Evolutionary conservation across 2,113 vertebrate genomes (phyloP).

Genomic region (Lichenostomus cassidix): DNA sequence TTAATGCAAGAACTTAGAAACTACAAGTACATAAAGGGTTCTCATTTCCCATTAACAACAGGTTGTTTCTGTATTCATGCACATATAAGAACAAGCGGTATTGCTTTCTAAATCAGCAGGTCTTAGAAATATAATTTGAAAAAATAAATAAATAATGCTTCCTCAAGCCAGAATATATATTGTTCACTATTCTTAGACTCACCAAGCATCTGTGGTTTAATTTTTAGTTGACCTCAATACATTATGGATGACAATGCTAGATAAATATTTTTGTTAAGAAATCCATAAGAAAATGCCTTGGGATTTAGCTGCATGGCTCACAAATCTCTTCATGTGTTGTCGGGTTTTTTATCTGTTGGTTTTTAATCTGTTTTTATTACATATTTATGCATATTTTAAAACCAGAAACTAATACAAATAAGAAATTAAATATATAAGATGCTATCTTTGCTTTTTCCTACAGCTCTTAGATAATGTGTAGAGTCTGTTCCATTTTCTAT

Average conservation of each 20-base stretch:
- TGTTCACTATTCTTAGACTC: neutral
- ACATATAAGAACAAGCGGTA: neutral
- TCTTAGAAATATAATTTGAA: neutral
- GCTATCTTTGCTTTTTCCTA: neutral
- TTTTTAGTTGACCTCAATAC: conserved; percentile 37
- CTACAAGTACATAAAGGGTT: neutral
- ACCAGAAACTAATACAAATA: conserved; percentile 21
- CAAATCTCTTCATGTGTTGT: neutral
- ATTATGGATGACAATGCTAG: conserved; percentile 10
- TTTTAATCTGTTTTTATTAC: neutral
- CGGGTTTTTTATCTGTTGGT: neutral
- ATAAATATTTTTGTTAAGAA: conserved; percentile 25
- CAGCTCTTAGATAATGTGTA: neutral
- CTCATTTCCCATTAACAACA: neutral
- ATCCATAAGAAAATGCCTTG: neutral
- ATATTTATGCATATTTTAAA: conserved; percentile 17
- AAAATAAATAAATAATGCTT: neutral
- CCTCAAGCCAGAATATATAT: neutral
- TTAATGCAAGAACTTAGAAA: neutral
- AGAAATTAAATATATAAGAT: conserved; percentile 5
- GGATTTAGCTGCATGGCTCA: neutral
- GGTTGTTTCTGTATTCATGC: neutral
- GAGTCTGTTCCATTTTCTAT: conserved; percentile 10
- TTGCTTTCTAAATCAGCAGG: neutral
- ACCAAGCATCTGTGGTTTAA: neutral